phyloP scores from a whole-genome alignment of 2,888 invertebrate genomes.

The Cerceris rybyensis region DNA sequence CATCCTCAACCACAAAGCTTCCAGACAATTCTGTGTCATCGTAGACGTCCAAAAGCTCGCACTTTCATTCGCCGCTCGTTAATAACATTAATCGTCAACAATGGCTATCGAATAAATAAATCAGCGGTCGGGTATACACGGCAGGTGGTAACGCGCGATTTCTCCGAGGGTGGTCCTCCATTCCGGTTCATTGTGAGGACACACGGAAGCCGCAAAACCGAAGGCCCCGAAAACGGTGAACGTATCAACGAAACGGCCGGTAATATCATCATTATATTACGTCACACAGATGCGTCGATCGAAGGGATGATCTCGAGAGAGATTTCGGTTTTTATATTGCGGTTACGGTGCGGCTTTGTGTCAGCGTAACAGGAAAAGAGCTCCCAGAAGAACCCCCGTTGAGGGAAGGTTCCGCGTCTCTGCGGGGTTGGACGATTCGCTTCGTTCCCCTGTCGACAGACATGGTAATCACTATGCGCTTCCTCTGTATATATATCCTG shows the following conservation, averaged over 20 bases:
- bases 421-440: constrained; percentile 44
- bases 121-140: constrained; percentile 42
- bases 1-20: background rate
- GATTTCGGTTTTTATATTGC: constrained; percentile 54
- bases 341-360: constrained; percentile 55
- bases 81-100: constrained; percentile 52
- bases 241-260: constrained; percentile 29
- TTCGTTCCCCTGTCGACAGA: constrained; percentile 62
- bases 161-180: constrained; percentile 49
- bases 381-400: constrained; percentile 38
- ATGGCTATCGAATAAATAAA: constrained; percentile 58
- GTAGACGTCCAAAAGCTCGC: background rate
- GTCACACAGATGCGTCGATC: constrained; percentile 57
- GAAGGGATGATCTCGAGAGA: constrained; percentile 42
- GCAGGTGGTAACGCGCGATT: constrained; percentile 63
- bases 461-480: constrained; percentile 53
- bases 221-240: constrained; percentile 26
- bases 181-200: constrained; percentile 35
- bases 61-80: constrained; percentile 14
- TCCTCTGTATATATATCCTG: constrained; percentile 23
- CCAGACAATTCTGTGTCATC: background rate
- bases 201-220: constrained; percentile 30
- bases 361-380: constrained; percentile 15
- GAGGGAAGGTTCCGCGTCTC: constrained; percentile 39
- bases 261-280: constrained; percentile 60